Base-by-base conservation (phyloP, 2,888 invertebrate species). In the Machimus rusticus region DNA sequence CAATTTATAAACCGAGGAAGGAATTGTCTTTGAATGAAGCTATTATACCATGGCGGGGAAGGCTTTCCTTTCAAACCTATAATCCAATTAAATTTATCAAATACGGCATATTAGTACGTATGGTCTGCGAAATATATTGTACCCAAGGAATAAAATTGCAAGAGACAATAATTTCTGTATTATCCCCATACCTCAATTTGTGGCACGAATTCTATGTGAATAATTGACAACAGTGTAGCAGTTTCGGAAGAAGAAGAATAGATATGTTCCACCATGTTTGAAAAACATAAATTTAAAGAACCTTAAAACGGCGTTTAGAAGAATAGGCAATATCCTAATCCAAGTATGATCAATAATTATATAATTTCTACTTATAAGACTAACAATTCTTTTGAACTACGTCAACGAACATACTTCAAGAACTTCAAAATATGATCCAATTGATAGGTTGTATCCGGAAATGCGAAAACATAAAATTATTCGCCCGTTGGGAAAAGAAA, bases 201-300 rank as follows among this genome's bases (percentile, higher is more conserved):
- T 87, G 79, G 87, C 46, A 87, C 23, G 86, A 88, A 81, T 39
- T 86, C 46, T 88, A 88, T 81, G 55, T 86, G 81, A 57, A 86
- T 86, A 88, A 86, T 88, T 88, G 37, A 37, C n/a, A n/a, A n/a
- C n/a, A n/a, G n/a, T n/a, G n/a, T n/a, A n/a, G n/a, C n/a, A n/a
- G n/a, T n/a, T n/a, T n/a, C n/a, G n/a, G n/a, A n/a, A n/a, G n/a
- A n/a, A n/a, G n/a, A n/a, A n/a, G n/a, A n/a, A n/a, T n/a, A n/a
- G n/a, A n/a, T n/a, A n/a, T n/a, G n/a, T n/a, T n/a, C n/a, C n/a
- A n/a, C n/a, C n/a, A n/a, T n/a, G n/a, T n/a, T n/a, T n/a, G n/a
- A n/a, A n/a, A n/a, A n/a, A n/a, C n/a, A n/a, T n/a, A n/a, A n/a
- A n/a, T n/a, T n/a, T n/a, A n/a, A n/a, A n/a, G n/a, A n/a, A n/a